These are phyloP conservation scores for Notiomystis cincta DNA, from an alignment of 2,113 vertebrate species.

Conservation along the genomic window DNA sequence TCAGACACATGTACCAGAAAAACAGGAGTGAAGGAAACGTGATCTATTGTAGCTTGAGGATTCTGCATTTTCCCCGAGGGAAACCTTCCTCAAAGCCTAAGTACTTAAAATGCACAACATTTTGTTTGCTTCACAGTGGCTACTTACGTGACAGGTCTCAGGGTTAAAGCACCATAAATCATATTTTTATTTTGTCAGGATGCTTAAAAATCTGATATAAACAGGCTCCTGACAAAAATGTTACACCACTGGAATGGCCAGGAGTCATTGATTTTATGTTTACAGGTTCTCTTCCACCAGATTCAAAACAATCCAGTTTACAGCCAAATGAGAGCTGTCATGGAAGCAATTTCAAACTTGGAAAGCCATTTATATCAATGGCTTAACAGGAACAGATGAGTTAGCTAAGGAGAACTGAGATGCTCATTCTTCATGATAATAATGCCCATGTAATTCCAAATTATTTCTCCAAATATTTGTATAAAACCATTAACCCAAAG, in stretches of 20 bases:
- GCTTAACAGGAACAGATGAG: not conserved
- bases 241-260: conserved; percentile 16
- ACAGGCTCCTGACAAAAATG: conserved; percentile 10
- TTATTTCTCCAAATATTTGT: not conserved
- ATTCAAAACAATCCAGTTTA: not conserved
- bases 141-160: conserved; percentile 21
- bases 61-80: not conserved
- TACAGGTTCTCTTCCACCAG: not conserved
- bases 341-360: not conserved
- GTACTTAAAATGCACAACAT: not conserved
- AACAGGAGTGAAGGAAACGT: not conserved
- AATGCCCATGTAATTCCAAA: not conserved
- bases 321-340: not conserved
- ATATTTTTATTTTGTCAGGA: not conserved
- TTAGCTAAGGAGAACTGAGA: not conserved
- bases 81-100: not conserved
- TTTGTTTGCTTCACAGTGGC: not conserved
- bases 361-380: not conserved
- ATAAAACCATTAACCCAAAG: not conserved
- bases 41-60: not conserved
- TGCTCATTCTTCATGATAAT: not conserved
- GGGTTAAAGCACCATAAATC: conserved; percentile 24
- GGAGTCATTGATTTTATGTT: not conserved
- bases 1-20: not conserved
- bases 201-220: conserved; percentile 7